phyloP scores from a whole-genome alignment of 2,113 vertebrate genomes.

The Coregonus clupeaformis region DNA sequence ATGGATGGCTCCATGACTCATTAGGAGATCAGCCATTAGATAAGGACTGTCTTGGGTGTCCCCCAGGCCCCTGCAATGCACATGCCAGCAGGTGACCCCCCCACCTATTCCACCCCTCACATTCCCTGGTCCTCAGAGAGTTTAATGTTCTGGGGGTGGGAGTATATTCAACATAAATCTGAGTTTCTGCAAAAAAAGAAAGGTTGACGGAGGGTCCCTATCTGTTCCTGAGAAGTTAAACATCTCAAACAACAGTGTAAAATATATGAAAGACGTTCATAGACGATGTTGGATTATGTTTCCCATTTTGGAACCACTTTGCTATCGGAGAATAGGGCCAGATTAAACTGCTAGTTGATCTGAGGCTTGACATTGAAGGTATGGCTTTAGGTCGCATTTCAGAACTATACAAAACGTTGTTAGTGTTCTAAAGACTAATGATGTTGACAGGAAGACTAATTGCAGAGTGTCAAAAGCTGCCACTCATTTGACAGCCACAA shows the following conservation, averaged over 20 bases:
- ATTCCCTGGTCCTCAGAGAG: conserved; percentile 45
- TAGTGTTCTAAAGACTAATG: neutral
- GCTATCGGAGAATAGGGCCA: neutral
- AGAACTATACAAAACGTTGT: neutral
- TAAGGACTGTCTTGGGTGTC: conserved; percentile 62
- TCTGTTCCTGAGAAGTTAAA: neutral
- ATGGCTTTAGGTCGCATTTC: conserved; percentile 3
- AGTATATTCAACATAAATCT: neutral
- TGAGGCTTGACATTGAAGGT: neutral
- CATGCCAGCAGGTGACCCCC: conserved; percentile 68
- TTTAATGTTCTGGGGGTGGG: conserved; percentile 26
- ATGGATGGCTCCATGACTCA: conserved; percentile 68
- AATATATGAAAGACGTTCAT: neutral
- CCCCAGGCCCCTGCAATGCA: conserved; percentile 48
- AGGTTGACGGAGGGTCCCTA: neutral
- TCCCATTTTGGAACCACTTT: neutral
- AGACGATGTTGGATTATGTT: neutral
- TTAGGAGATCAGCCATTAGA: conserved; percentile 75
- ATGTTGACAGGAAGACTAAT: neutral
- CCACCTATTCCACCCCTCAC: conserved; percentile 14
- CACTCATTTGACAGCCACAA: conserved; percentile 1
- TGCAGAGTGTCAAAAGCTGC: neutral
- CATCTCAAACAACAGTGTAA: neutral
- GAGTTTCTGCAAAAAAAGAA: conserved; percentile 23
- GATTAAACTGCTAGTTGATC: neutral